These are phyloP conservation scores for Eulemur macaco DNA, from an alignment of 2,113 vertebrate genomes.

Conservation along the genomic window DNA sequence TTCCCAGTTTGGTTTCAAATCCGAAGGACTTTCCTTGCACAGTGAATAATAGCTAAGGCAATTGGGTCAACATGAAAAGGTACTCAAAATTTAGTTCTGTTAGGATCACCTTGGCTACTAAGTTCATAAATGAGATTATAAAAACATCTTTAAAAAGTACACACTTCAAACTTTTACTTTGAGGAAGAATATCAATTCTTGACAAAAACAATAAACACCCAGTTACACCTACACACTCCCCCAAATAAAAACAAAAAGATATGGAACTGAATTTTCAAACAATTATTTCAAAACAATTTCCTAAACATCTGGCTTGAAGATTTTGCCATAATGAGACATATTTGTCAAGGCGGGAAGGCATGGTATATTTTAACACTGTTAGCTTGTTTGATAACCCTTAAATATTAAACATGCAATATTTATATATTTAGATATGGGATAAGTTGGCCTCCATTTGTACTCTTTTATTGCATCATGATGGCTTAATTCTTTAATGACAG, in stretches of 20 bases:
- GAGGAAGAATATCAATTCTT: background rate
- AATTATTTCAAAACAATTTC: constrained; percentile 1
- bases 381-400: background rate
- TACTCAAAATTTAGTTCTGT: background rate
- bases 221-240: background rate
- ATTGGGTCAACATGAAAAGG: background rate
- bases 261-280: background rate
- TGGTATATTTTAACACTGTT: background rate
- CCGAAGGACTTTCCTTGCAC: background rate
- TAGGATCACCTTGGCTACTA: background rate
- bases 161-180: background rate
- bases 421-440: background rate
- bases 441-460: background rate
- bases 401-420: background rate
- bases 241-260: background rate
- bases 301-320: background rate
- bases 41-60: background rate
- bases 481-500: constrained; percentile 18
- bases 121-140: background rate
- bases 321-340: background rate
- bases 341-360: background rate
- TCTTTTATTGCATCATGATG: background rate
- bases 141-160: background rate
- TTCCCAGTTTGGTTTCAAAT: background rate
- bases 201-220: background rate